These are phyloP conservation scores for Neosalanx taihuensis DNA, from an alignment of 2,797 vertebrate genomes.

Conservation along the genomic window DNA sequence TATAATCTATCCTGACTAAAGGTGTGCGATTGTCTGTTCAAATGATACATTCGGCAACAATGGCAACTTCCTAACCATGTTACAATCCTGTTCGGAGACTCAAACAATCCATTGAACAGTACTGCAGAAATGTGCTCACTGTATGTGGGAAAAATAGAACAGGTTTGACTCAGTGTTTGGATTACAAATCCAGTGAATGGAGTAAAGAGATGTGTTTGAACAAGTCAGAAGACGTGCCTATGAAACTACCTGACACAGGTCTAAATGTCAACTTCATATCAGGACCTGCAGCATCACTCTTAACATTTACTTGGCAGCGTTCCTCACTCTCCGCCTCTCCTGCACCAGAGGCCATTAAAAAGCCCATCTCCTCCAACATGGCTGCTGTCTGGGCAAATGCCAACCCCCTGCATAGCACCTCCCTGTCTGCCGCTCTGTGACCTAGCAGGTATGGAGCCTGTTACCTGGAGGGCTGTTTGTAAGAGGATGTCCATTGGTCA, in stretches of 20 bases:
- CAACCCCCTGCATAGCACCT: not conserved
- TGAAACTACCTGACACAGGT: conserved; percentile 4
- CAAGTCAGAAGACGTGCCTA: conserved; percentile 32
- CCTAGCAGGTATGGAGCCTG: not conserved
- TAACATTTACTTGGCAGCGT: not conserved
- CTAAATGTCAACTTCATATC: conserved; percentile 53
- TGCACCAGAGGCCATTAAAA: not conserved
- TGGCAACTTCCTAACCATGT: too few species aligned
- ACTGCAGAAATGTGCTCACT: not conserved
- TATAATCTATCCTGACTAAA: too few species aligned
- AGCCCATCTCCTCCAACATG: not conserved
- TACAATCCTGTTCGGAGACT: too few species aligned
- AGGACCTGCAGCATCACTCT: conserved; percentile 19
- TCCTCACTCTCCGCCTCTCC: not conserved
- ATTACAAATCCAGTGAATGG: not conserved
- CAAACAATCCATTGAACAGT: too few species aligned
- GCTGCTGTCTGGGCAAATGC: not conserved
- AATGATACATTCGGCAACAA: too few species aligned
- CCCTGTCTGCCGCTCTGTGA: not conserved
- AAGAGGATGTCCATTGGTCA: not conserved
- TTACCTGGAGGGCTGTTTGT: too few species aligned
- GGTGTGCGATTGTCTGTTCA: too few species aligned
- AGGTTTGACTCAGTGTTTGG: not conserved
- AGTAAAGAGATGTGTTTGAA: conserved; percentile 36
- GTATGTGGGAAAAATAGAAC: not conserved